These are phyloP conservation scores for Tachysurus fulvidraco DNA, from an alignment of 2,113 vertebrate species.

Conservation along the genomic window DNA sequence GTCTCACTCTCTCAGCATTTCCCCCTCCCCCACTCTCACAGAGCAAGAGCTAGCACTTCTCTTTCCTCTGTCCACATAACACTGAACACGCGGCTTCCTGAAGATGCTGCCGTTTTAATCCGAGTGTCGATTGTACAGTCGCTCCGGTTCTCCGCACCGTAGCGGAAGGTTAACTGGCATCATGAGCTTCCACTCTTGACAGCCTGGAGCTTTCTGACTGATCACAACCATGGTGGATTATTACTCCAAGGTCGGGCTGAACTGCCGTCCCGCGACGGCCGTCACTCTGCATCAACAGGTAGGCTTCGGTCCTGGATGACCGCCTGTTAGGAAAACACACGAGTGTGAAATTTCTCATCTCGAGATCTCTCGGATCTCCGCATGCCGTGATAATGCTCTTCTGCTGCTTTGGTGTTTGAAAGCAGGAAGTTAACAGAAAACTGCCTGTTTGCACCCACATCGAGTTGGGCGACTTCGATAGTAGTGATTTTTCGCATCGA, in stretches of 20 bases:
- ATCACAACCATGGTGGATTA: slow-evolving; percentile 52
- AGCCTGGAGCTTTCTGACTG: not conserved
- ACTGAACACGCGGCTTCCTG: slow-evolving; percentile 55
- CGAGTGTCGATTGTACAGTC: not conserved
- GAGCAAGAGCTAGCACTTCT: slow-evolving; percentile 65
- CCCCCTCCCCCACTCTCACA: slow-evolving; percentile 27
- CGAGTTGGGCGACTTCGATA: not conserved
- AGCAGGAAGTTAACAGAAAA: slow-evolving; percentile 5
- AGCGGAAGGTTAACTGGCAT: not conserved
- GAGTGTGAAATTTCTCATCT: too few species aligned
- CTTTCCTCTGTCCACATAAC: slow-evolving; percentile 59
- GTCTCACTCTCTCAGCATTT: slow-evolving; percentile 18
- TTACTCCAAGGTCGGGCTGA: slow-evolving; percentile 41
- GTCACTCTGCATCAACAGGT: slow-evolving; percentile 48
- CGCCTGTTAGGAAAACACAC: too few species aligned
- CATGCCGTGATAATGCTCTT: not conserved
- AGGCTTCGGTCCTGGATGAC: not conserved
- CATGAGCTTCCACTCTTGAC: slow-evolving; percentile 16
- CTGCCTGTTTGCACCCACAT: not conserved
- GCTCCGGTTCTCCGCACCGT: not conserved
- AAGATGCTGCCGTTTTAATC: slow-evolving; percentile 12
- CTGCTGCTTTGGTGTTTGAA: not conserved
- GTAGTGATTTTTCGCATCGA: not conserved
- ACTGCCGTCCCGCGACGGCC: slow-evolving; percentile 42
- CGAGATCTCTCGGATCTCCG: not conserved